Base-by-base conservation (phyloP, 2,888 invertebrate genomes). In the Colletes collaris region DNA sequence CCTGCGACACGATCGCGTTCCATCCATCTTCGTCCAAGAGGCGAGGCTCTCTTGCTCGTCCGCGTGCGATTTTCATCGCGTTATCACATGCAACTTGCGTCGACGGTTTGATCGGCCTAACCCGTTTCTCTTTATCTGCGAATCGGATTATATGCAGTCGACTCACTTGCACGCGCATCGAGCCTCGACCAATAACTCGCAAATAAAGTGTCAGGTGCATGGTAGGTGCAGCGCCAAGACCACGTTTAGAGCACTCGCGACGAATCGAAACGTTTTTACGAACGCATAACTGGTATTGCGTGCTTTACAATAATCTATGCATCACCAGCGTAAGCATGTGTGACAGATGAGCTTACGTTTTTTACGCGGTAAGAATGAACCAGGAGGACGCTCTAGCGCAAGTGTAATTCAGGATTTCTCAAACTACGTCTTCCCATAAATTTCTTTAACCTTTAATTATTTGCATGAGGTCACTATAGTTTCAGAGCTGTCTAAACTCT, bases 51-150 rank as follows among this genome's bases (percentile, higher is more conserved):
- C 66, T 66, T 40, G n/a, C 70, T 63, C 58, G 27, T 27, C 11
- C 44, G 37, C 46, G 65, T 52, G 62, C 37, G 74, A 66, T 79
- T 70, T 70, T 74, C 74, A 79, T 79, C 70, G 50, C 58, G 56
- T 44, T 72, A 76, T 72, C 66, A 35, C 68, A 62, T 60, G 69
- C 66, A 65, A 65, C 62, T 56, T 55, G 52, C 63, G 52, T 40
- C 59, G 64, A 13, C 74, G 56, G 56, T 10, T 37, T 5, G 56
- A 63, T 63, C 63, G 40, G 10, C 11, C 49, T 11, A 16, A 44
- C 40, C 8, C 16, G 37, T 53, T 40, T 49, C 62, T 46, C 49
- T 55, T 59, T 63, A 67, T 73, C 66, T 60, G 37, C 53, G 60
- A 67, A 60, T 73, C 67, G 53, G 55, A 62, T 62, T 67, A 60